phyloP scores from a whole-genome alignment of 2,797 vertebrate genomes.

The Adrianichthys oophorus region DNA sequence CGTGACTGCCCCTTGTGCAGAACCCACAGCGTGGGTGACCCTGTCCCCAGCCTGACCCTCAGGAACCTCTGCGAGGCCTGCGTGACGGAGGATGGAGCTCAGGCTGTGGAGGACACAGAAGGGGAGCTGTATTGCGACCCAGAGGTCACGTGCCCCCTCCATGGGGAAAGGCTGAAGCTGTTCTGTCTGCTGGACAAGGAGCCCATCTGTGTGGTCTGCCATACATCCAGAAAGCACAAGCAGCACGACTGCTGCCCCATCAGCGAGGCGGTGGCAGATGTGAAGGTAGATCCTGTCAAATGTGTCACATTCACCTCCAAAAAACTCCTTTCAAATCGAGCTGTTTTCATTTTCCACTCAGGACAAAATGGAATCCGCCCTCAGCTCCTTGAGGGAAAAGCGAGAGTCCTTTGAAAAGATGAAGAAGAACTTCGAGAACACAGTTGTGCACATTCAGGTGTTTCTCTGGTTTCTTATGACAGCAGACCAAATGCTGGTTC shows the following conservation, averaged over 20 bases:
- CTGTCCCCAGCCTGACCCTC: conserved; percentile 71
- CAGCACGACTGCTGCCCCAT: conserved; percentile 74
- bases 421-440: conserved; percentile 62
- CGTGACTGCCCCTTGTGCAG: conserved; percentile 73
- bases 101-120: accelerated
- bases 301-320: too few species aligned
- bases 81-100: conserved; percentile 37
- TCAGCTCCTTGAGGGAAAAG: conserved; percentile 60
- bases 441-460: conserved; percentile 64
- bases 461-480: too few species aligned
- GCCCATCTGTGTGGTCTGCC: conserved; percentile 79
- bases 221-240: conserved; percentile 74
- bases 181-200: conserved; percentile 70
- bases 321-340: too few species aligned
- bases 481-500: too few species aligned
- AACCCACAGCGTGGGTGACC: conserved; percentile 53
- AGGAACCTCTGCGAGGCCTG: conserved; percentile 74
- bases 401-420: conserved; percentile 52
- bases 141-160: conserved; percentile 55
- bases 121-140: conserved; percentile 45
- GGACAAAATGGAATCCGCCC: conserved; percentile 60
- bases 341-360: conserved; percentile 24
- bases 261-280: conserved; percentile 59
- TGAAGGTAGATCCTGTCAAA: conserved; percentile 54
- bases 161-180: conserved; percentile 75